Evolutionary conservation across 2,797 vertebrate species (phyloP).

Genomic region (Poecilia gillii): DNA sequence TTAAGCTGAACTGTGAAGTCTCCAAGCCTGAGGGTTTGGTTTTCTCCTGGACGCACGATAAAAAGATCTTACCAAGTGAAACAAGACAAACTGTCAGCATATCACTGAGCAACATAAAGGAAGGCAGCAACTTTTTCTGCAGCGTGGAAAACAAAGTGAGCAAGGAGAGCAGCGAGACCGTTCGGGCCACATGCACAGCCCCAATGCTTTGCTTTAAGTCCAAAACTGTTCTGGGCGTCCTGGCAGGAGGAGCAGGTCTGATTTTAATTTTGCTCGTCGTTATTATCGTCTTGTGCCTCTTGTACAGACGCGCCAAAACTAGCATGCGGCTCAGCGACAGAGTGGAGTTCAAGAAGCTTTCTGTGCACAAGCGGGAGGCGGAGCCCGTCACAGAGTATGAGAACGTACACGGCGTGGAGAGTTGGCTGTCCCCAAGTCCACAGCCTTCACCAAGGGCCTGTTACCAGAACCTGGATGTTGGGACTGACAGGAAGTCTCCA

Average conservation of each 20-base stretch:
- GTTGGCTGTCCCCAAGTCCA: background rate
- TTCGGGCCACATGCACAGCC: conserved; percentile 43
- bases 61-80: conserved; percentile 40
- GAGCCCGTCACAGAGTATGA: conserved; percentile 43
- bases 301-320: conserved; percentile 8
- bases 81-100: conserved; percentile 48
- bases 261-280: conserved; percentile 53
- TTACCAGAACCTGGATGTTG: conserved; percentile 28
- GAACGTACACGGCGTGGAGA: conserved; percentile 36
- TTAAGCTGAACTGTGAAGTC: conserved; percentile 51
- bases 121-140: conserved; percentile 47
- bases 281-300: conserved; percentile 35
- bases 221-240: conserved; percentile 6
- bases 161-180: conserved; percentile 41
- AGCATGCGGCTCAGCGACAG: background rate
- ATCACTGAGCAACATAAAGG: conserved; percentile 39
- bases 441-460: conserved; percentile 21
- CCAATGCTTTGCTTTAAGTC: conserved; percentile 37
- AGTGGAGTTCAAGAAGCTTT: conserved; percentile 32
- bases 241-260: conserved; percentile 45
- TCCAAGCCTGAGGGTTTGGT: conserved; percentile 38
- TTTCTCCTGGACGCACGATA: conserved; percentile 61
- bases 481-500: conserved; percentile 12
- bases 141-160: conserved; percentile 54
- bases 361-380: conserved; percentile 6